Conservation (phyloP, 1,140 invertebrate genomes). For the Gerris buenoi region DNA sequence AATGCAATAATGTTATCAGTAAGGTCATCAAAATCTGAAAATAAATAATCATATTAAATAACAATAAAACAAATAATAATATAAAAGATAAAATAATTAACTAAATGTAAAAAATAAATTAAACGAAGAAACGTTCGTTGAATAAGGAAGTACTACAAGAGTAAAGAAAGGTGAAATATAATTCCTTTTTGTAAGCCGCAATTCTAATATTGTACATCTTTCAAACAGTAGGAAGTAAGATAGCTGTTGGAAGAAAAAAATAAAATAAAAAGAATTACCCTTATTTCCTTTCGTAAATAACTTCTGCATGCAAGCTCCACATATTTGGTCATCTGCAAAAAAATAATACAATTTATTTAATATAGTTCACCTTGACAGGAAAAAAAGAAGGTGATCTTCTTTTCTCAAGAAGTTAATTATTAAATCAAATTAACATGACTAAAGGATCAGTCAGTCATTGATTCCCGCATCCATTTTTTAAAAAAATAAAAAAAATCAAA, state of each 20-base stretch:
- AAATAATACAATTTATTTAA: too few relatives aligned
- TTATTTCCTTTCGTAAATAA: slow-evolving; percentile 47
- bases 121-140: neutral
- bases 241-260: neutral
- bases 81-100: too few relatives aligned
- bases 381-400: too few relatives aligned
- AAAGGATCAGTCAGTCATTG: too few relatives aligned
- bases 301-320: slow-evolving; percentile 55
- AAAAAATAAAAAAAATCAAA: too few relatives aligned
- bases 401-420: too few relatives aligned
- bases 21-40: slow-evolving; percentile 37
- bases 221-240: neutral
- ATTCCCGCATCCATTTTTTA: too few relatives aligned
- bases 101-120: neutral
- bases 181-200: neutral
- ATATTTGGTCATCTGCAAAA: slow-evolving; percentile 57
- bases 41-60: neutral
- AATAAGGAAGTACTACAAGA: neutral
- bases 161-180: neutral
- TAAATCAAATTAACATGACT: too few relatives aligned
- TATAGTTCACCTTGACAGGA: too few relatives aligned
- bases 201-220: neutral
- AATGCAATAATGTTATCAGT: slow-evolving; percentile 57
- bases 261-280: slow-evolving; percentile 5
- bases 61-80: too few relatives aligned